Percentiles rank a stretch among this genome's conserved stretches.
Evolutionary conservation across 2,888 invertebrate species (phyloP).

Genomic region (Ectobius pallidus): DNA sequence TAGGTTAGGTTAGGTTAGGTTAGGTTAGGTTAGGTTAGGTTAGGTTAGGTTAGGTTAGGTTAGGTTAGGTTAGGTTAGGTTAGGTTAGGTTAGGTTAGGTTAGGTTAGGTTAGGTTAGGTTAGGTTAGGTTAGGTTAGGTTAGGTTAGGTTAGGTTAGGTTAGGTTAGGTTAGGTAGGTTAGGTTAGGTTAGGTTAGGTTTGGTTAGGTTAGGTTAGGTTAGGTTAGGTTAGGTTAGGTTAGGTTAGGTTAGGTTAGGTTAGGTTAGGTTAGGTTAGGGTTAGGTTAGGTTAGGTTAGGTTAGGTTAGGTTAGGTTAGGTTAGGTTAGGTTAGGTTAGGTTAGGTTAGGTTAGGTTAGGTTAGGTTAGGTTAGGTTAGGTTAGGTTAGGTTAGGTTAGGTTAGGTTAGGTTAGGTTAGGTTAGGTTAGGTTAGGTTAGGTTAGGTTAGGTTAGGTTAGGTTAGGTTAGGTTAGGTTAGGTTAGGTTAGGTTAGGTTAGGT

Average conservation of each 20-base stretch:
- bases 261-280: too few species aligned
- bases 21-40: conserved; percentile 32
- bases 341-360: conserved; percentile 27
- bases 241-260: conserved; percentile 34
- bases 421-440: conserved; percentile 35
- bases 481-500: conserved; percentile 24
- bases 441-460: too few species aligned
- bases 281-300: conserved; percentile 42
- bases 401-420: conserved; percentile 14
- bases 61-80: conserved; percentile 38
- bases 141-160: conserved; percentile 30
- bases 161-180: too few species aligned
- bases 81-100: conserved; percentile 33
- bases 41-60: conserved; percentile 35
- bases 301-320: conserved; percentile 40
- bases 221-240: conserved; percentile 45
- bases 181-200: conserved; percentile 27
- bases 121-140: conserved; percentile 20
- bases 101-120: conserved; percentile 34
- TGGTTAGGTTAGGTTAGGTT: conserved; percentile 20
- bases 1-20: conserved; percentile 29
- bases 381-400: conserved; percentile 11
- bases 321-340: conserved; percentile 25
- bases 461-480: conserved; percentile 28
- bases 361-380: conserved; percentile 37